phyloP scores from a whole-genome alignment of 2,888 invertebrate species.

The Pachymerium ferrugineum region DNA sequence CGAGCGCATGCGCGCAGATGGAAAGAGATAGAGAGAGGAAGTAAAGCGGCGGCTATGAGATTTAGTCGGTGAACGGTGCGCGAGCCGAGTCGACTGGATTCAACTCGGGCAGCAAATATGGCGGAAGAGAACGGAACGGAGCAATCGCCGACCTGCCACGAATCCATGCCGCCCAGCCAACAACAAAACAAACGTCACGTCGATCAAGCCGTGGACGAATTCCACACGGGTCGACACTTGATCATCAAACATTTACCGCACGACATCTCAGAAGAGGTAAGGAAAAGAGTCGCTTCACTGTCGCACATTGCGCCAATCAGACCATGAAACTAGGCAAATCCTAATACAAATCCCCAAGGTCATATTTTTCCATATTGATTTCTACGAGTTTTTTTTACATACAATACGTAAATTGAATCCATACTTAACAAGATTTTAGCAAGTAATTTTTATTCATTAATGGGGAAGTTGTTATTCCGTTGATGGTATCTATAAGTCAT shows the following conservation, averaged over 20 bases:
- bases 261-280: slow-evolving; percentile 49
- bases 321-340: no score
- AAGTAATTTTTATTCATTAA: no score
- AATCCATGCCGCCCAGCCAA: background rate
- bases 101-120: background rate
- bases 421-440: no score
- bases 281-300: slow-evolving; percentile 25
- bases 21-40: background rate
- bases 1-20: background rate
- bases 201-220: slow-evolving; percentile 36
- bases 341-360: no score
- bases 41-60: background rate
- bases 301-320: no score
- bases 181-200: background rate
- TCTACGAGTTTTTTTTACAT: no score
- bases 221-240: slow-evolving; percentile 48
- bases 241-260: slow-evolving; percentile 49
- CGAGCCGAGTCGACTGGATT: background rate
- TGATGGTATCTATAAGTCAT: background rate
- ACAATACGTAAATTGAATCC: no score
- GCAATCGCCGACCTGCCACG: background rate
- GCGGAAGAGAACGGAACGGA: slow-evolving; percentile 7
- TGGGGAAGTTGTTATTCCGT: background rate
- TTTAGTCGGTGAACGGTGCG: background rate
- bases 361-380: no score